Evolutionary conservation across 2,888 invertebrate genomes (phyloP).

Genomic region (Apamea anceps): DNA sequence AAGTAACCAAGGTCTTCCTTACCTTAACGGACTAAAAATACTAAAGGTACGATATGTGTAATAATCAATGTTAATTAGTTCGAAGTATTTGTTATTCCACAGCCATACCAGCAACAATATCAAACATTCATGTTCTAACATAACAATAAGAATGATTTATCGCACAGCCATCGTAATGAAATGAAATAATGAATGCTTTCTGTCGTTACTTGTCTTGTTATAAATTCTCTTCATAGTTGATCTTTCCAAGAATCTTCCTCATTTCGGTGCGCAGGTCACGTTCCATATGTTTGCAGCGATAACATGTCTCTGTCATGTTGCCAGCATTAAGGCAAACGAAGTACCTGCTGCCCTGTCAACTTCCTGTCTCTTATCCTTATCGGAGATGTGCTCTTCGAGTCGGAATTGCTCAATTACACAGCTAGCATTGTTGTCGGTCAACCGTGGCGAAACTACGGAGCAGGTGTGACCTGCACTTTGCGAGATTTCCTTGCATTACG

Average conservation of each 20-base stretch:
- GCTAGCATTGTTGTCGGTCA: slow-evolving; percentile 85
- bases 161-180: slow-evolving; percentile 12
- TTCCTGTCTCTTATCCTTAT: slow-evolving; percentile 84
- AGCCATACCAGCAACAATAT: slow-evolving; percentile 27
- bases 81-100: slow-evolving; percentile 54
- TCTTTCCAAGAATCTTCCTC: slow-evolving; percentile 59
- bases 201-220: slow-evolving; percentile 32
- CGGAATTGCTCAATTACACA: slow-evolving; percentile 85
- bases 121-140: slow-evolving; percentile 26
- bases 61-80: slow-evolving; percentile 60
- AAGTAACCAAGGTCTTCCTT: slow-evolving; percentile 65
- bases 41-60: slow-evolving; percentile 49
- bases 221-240: slow-evolving; percentile 37
- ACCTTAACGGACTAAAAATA: slow-evolving; percentile 58
- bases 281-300: slow-evolving; percentile 43
- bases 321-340: slow-evolving; percentile 53
- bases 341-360: slow-evolving; percentile 67
- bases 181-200: slow-evolving; percentile 30
- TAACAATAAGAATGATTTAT: slow-evolving; percentile 43
- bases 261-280: slow-evolving; percentile 56
- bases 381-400: slow-evolving; percentile 83
- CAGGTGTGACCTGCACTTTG: slow-evolving; percentile 83
- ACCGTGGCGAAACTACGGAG: slow-evolving; percentile 81
- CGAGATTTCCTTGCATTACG: slow-evolving; percentile 81
- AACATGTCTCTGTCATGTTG: slow-evolving; percentile 47